A percentile compares a stretch with the other conserved stretches of the same genome.
Conservation (phyloP, 1,140 invertebrate species). For the Anoplolepis gracilipes region DNA sequence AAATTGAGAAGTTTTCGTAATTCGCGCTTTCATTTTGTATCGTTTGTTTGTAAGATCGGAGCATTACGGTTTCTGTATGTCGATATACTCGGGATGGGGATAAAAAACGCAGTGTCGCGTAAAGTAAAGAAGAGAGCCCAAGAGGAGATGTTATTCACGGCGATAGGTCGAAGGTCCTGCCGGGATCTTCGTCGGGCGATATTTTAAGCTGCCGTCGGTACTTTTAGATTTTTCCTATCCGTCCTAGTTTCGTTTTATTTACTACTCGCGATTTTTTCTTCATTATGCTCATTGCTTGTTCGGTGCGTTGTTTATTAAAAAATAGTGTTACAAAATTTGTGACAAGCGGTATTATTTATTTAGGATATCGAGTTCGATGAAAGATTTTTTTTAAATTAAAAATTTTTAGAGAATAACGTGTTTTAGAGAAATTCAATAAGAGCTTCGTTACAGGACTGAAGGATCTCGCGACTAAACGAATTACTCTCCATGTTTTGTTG, state of each 20-base stretch:
- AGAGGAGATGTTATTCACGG: constrained; percentile 49
- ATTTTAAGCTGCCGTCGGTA: constrained; percentile 39
- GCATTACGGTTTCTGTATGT: not conserved
- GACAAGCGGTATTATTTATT: constrained; percentile 17
- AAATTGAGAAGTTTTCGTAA: constrained; percentile 56
- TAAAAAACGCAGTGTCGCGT: constrained; percentile 26
- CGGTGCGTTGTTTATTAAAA: constrained; percentile 4
- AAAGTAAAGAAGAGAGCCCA: constrained; percentile 18
- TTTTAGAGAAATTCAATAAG: constrained; percentile 1
- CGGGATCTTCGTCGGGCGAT: constrained; percentile 45
- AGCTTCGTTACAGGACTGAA: not conserved
- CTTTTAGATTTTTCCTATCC: constrained; percentile 8
- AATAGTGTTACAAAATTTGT: not conserved
- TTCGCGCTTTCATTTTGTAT: not conserved
- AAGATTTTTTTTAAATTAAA: not conserved
- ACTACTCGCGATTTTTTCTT: not conserved
- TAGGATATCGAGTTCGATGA: not conserved
- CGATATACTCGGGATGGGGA: not conserved
- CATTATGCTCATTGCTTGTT: not conserved
- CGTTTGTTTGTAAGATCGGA: not conserved
- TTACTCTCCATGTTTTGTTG: not conserved
- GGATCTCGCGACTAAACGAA: not conserved
- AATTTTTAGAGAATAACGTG: constrained; percentile 6
- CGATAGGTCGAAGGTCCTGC: constrained; percentile 44
- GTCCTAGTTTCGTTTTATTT: constrained; percentile 20